Evolutionary conservation across 2,888 invertebrate species (phyloP), one percentile per base, ranked within the genome.

Genomic region (Muschampia staudingeri): DNA sequence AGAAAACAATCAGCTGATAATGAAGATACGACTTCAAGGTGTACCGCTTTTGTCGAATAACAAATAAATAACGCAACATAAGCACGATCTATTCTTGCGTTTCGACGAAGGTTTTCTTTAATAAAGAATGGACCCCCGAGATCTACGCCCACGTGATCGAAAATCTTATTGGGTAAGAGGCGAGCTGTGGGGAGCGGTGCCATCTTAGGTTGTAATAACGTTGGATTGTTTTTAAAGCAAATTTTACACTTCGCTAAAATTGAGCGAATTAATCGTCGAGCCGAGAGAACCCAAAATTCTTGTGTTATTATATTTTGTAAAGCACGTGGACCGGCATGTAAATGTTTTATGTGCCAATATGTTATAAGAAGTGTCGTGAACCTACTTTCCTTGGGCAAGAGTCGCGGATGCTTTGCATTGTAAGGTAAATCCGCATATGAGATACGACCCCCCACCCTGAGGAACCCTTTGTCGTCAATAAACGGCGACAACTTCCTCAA

Each of bases 201-300:
- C 52, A 52, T 52, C n/a, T 52, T n/a, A 16, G 52, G 52, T 52
- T 52, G 52, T 6, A 52, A n/a, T 16, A 52, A 7, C 7, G 52
- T n/a, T n/a, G 52, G 52, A n/a, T 52, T 52, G n/a, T 8, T n/a
- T 52, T 52, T 52, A n/a, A 52, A 52, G n/a, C 52, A 52, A 52
- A n/a, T 52, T 52, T 52, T 52, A 52, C 52, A 52, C n/a, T 52
- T 52, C 7, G 52, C 16, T n/a, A 52, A 52, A n/a, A 52, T n/a
- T 16, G 52, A 52, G 5, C 52, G 5, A 52, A 52, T 52, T 8
- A 52, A n/a, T 7, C 52, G 16, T n/a, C 52, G 52, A 52, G 52
- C 52, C 7, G 52, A 16, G 16, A 52, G n/a, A 7, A 52, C n/a
- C 52, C 52, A 52, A 52, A 52, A 52, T 6, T 52, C n/a, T 52